Evolutionary conservation across 2,888 invertebrate species (phyloP).

Genomic region (Saturnia pavonia): DNA sequence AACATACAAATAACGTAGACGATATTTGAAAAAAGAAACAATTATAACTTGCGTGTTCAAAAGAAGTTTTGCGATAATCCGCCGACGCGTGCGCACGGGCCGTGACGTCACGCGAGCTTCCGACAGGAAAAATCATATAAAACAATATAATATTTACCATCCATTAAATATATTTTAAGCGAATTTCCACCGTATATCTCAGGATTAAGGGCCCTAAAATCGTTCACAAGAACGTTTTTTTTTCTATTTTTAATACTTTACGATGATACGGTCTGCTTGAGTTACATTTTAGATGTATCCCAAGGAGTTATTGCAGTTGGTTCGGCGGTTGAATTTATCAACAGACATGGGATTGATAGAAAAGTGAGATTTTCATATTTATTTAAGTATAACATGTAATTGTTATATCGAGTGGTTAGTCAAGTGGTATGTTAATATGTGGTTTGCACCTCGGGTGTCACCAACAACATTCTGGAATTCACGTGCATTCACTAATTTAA

Average conservation of each 20-base stretch:
- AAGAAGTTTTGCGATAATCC: conserved; percentile 56
- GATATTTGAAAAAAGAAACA: conserved; percentile 38
- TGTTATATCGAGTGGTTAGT: background rate
- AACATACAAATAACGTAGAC: background rate
- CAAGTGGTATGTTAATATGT: background rate
- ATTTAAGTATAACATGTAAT: background rate
- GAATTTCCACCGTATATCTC: conserved; percentile 33
- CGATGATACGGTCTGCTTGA: conserved; percentile 55
- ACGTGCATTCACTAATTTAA: too few species aligned
- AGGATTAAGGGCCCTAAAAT: conserved; percentile 20
- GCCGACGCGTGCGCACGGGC: conserved; percentile 48
- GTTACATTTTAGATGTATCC: conserved; percentile 42
- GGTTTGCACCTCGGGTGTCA: too few species aligned
- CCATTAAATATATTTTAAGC: conserved; percentile 27
- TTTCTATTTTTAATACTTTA: conserved; percentile 45
- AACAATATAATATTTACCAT: conserved; percentile 27
- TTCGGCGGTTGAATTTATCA: background rate
- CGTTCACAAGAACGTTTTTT: conserved; percentile 25
- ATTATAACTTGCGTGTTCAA: conserved; percentile 51
- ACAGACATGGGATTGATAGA: background rate
- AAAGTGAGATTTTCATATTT: background rate
- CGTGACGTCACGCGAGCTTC: conserved; percentile 62
- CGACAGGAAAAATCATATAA: conserved; percentile 53
- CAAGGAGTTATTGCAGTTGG: conserved; percentile 25
- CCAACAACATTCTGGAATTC: too few species aligned